Evolutionary conservation across 1,140 invertebrate genomes (phyloP), one percentile per base, ranked within the genome.

Genomic region (Cydia amplana): DNA sequence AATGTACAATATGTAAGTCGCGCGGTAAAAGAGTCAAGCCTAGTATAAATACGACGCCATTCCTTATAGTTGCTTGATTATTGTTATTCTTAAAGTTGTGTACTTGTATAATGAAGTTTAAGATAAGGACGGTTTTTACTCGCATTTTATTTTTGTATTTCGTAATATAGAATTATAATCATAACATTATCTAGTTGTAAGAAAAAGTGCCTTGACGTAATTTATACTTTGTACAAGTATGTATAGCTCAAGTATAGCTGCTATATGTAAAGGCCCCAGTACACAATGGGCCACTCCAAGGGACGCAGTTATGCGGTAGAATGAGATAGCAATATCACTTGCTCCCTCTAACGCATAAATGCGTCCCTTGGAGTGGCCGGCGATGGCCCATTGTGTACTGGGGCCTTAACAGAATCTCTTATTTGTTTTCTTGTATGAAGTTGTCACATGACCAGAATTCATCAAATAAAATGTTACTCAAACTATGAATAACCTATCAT

Each of bases 361-460:
- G n/a, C n/a, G n/a, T n/a, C n/a, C n/a, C n/a, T n/a, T n/a, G n/a
- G n/a, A n/a, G n/a, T n/a, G n/a, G n/a, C n/a, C n/a, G n/a, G n/a
- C n/a, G n/a, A n/a, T n/a, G n/a, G n/a, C n/a, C n/a, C n/a, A n/a
- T n/a, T n/a, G n/a, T n/a, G n/a, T n/a, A n/a, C n/a, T n/a, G n/a
- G n/a, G n/a, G n/a, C n/a, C n/a, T n/a, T n/a, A n/a, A 60, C 20
- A 60, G 55, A 60, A 60, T 60, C 55, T 60, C 55, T 60, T 18
- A 9, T 23, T n/a, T 18, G n/a, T 5, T 60, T 23, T 23, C 7
- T 60, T 60, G 2, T 60, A 60, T 12, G 20, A 9, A 20, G 55
- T 23, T 55, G 51, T 55, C 3, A 55, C 5, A 60, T 60, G 16
- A 60, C 16, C 23, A 23, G 9, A 60, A 23, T 60, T 12, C 20